These are phyloP conservation scores for Eudorcas thomsonii DNA, from an alignment of 2,113 vertebrate genomes.

Conservation along the genomic window DNA sequence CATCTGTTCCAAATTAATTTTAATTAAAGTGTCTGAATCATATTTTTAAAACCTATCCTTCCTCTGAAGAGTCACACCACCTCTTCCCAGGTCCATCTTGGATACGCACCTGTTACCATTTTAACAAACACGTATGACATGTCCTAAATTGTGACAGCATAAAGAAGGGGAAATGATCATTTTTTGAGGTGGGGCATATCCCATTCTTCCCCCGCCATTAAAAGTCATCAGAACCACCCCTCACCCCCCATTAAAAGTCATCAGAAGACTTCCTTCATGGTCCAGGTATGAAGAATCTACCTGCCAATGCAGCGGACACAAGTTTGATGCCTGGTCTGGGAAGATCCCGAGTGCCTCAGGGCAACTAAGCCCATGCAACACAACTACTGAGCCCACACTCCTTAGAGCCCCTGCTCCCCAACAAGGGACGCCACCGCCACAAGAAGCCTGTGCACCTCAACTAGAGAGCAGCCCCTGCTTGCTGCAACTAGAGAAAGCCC, in stretches of 20 bases:
- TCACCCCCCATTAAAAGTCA: neutral
- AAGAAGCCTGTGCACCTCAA: fast-evolving
- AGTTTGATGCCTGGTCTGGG: neutral
- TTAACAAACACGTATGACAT: neutral
- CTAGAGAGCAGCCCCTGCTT: neutral
- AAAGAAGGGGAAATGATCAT: neutral
- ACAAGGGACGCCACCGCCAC: fast-evolving
- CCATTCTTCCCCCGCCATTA: neutral
- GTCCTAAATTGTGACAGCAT: neutral
- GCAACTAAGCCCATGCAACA: fast-evolving
- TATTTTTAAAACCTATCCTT: neutral
- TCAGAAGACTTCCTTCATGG: neutral
- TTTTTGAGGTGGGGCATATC: neutral
- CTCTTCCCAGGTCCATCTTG: neutral
- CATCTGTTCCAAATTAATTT: neutral
- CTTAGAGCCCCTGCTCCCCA: neutral
- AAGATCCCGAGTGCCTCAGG: neutral
- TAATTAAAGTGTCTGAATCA: neutral
- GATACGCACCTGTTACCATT: neutral
- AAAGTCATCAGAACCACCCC: neutral
- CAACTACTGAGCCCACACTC: neutral
- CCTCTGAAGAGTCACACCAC: neutral
- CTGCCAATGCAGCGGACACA: neutral
- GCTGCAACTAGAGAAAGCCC: neutral
- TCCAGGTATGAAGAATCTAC: neutral